Evolutionary conservation across 1,140 invertebrate species (phyloP).

Genomic region (Pogonus chalceus): DNA sequence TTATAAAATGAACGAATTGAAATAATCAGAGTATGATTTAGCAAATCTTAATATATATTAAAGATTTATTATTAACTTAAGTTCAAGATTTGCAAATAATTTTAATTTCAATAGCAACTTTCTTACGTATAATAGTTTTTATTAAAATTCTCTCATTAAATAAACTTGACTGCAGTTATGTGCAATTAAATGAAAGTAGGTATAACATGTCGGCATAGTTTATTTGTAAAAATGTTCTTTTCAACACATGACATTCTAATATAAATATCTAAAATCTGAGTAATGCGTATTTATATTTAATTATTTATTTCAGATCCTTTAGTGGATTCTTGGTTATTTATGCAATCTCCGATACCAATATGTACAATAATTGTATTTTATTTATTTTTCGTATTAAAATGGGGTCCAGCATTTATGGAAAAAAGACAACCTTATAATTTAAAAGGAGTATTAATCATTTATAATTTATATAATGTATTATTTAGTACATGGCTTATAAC

Average conservation of each 20-base stretch:
- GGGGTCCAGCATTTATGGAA: conserved; percentile 62
- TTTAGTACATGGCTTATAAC: conserved; percentile 33
- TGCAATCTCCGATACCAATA: conserved; percentile 58
- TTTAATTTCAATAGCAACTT: too few relatives aligned
- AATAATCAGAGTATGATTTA: too few relatives aligned
- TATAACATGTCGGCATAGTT: too few relatives aligned
- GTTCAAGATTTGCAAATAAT: too few relatives aligned
- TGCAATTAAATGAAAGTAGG: too few relatives aligned
- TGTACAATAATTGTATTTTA: conserved; percentile 49
- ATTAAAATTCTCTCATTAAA: too few relatives aligned
- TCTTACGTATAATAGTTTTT: too few relatives aligned
- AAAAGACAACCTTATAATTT: conserved; percentile 55
- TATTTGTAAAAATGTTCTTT: too few relatives aligned
- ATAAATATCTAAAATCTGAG: not conserved
- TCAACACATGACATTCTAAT: not conserved
- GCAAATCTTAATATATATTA: too few relatives aligned
- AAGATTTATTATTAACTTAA: too few relatives aligned
- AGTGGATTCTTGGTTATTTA: conserved; percentile 60
- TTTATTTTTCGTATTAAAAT: conserved; percentile 52
- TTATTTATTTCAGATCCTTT: conserved; percentile 34
- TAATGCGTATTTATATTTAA: conserved; percentile 17
- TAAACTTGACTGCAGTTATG: too few relatives aligned
- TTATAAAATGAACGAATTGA: too few relatives aligned
- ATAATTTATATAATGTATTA: conserved; percentile 60
- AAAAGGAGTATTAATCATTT: conserved; percentile 50